These are phyloP conservation scores for Zenarchopterus dispar DNA, from an alignment of 2,797 vertebrate genomes.

Conservation along the genomic window DNA sequence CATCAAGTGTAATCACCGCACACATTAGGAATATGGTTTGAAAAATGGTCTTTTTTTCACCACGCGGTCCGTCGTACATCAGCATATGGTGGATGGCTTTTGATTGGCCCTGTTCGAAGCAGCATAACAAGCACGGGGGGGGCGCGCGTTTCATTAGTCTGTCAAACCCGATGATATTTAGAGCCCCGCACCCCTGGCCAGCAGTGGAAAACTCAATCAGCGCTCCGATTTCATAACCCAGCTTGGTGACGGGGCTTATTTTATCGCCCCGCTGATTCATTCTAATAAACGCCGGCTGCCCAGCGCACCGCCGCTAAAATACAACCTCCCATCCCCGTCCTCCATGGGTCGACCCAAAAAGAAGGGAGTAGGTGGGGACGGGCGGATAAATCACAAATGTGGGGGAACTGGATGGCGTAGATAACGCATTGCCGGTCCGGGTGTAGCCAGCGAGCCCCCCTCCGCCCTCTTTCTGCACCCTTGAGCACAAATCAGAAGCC, in stretches of 20 bases:
- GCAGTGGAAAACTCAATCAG: conserved; percentile 83
- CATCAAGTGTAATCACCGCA: conserved; percentile 22
- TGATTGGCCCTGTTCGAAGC: conserved; percentile 45
- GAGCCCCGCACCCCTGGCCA: conserved; percentile 69
- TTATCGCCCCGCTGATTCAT: conserved; percentile 86
- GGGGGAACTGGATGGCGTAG: conserved; percentile 67
- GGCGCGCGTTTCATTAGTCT: conserved; percentile 83
- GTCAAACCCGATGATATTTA: conserved; percentile 85
- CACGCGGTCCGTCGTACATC: conserved; percentile 13
- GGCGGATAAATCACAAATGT: conserved; percentile 79
- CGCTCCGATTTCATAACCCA: conserved; percentile 92
- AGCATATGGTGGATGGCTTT: conserved; percentile 30
- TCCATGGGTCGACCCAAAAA: conserved; percentile 58
- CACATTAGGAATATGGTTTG: conserved; percentile 14
- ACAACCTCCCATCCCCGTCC: conserved; percentile 62
- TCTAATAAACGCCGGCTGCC: conserved; percentile 79
- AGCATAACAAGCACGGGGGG: conserved; percentile 62
- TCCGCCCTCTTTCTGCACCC: conserved; percentile 44
- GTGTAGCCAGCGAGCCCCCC: conserved; percentile 45
- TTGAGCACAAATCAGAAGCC: conserved; percentile 76
- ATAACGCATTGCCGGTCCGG: conserved; percentile 69
- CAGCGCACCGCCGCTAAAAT: conserved; percentile 67
- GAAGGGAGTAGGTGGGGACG: conserved; percentile 15
- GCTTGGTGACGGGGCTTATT: conserved; percentile 88
- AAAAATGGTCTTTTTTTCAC: neutral